Evolutionary conservation across 2,888 invertebrate genomes (phyloP).

Genomic region (Axea sp.): DNA sequence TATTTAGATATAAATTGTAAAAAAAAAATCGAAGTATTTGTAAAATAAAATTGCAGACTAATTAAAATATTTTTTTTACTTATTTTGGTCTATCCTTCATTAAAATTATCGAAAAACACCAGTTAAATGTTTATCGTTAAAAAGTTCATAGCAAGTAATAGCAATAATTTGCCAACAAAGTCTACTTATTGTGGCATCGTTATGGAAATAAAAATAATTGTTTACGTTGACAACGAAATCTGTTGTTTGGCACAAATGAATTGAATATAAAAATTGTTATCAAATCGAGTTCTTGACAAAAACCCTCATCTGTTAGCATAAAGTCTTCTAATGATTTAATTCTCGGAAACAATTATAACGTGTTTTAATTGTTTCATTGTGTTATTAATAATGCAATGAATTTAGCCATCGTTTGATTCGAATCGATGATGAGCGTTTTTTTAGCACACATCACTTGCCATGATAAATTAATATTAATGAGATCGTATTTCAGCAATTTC

Average conservation of each 20-base stretch:
- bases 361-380: slow-evolving; percentile 18
- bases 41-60: slow-evolving; percentile 20
- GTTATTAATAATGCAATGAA: slow-evolving; percentile 14
- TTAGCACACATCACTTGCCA: slow-evolving; percentile 11
- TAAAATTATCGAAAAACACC: slow-evolving; percentile 13
- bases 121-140: slow-evolving; percentile 58
- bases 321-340: slow-evolving; percentile 4
- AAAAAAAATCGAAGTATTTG: too few relatives aligned
- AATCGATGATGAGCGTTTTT: neutral
- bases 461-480: slow-evolving; percentile 28
- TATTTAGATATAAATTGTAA: too few relatives aligned
- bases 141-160: slow-evolving; percentile 55
- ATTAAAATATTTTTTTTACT: slow-evolving; percentile 32
- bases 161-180: slow-evolving; percentile 26
- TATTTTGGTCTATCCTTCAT: slow-evolving; percentile 25
- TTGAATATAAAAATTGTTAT: slow-evolving; percentile 8
- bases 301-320: too few relatives aligned
- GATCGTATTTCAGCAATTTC: slow-evolving; percentile 1
- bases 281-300: neutral
- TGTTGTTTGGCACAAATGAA: slow-evolving; percentile 12
- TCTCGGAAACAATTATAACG: neutral
- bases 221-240: slow-evolving; percentile 49
- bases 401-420: neutral
- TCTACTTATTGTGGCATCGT: slow-evolving; percentile 21
- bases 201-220: slow-evolving; percentile 50